Evolutionary conservation across 2,113 vertebrate species (phyloP), one percentile per base, ranked within the genome.

Genomic region (Brachyistius frenatus): DNA sequence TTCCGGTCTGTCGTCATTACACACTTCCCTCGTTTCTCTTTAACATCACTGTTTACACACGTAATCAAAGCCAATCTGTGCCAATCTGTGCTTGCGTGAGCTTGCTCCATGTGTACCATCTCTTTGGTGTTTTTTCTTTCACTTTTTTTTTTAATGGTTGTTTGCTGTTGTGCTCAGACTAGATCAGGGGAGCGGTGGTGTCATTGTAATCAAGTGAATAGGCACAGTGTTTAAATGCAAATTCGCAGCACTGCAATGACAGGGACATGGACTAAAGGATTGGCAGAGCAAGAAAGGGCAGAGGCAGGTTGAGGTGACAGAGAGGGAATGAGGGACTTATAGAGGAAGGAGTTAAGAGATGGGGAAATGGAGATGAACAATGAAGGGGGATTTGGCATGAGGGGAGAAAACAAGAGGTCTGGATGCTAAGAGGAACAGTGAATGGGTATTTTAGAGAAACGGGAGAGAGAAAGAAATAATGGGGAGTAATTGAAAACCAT

Each of bases 161-260:
- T 92, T 92, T 92, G 87, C 86, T 81, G 79, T 91, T 92, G 77
- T 82, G 75, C 80, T 91, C 87, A 91, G 78, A 78, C 85, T 78
- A 58, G 74, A 91, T 90, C 87, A 73, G 67, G 71, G 62, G 84
- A 86, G 67, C 49, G 16, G 55, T 33, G 47, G 57, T 81, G 82
- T 90, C 88, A 78, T 89, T 90, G 87, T 81, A 88, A 77, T 72
- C 71, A 68, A 66, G 80, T 85, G 85, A 89, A 89, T 69, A 68
- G 81, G 68, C 58, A 53, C 81, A 70, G 70, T 87, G 87, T 86
- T 91, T 80, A 87, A 88, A 91, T 92, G 86, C 86, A 85, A 92
- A 93, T 93, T 81, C 49, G 66, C 52, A 52, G 80, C 66, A 2
- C 53, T 36, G 73, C 86, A 66, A 55, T 76, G 88, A 84, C 53